Evolutionary conservation across 2,888 invertebrate genomes (phyloP), one percentile per base, ranked within the genome.

Genomic region (Melipona beecheii): DNA sequence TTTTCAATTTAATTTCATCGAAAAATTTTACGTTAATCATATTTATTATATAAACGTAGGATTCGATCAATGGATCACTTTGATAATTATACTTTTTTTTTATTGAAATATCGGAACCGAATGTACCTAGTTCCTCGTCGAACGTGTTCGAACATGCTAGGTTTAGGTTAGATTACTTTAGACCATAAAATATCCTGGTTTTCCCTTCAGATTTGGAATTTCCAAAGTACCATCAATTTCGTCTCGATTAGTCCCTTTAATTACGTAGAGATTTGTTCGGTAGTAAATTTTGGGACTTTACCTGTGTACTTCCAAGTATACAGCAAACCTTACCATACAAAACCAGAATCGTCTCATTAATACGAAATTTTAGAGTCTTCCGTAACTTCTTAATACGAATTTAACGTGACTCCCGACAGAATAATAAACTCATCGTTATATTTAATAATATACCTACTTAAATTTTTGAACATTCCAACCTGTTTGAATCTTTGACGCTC

Each of bases 201-300:
- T 81, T 81, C 11, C 64, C 27, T 60, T 65, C 27, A 2, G 36
- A 43, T n/a, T 27, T n/a, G 68, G 71, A 52, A 74, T 78, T 78
- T 31, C 78, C 76, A 27, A 56, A 11, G 49, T 13, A 19, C 11
- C 0, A 0, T 0, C 0, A 24, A 11, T n/a, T 72, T 54, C n/a
- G 0, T 31, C n/a, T 19, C 21, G 24, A 62, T 49, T 62, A 36
- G 9, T 50, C 58, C 2, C 11, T 0, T 3, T 17, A 0, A 9
- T 43, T 52, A 54, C 31, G 9, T 60, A 65, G 6, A 13, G 21
- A 27, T 36, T n/a, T n/a, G 17, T 4, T 36, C n/a, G 3, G 21
- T 15, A 27, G 17, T 27, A 54, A 43, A 21, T 70, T 62, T 36
- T 0, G 21, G 4, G 21, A 6, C 4, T 74, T 56, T 36, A 52